These are phyloP conservation scores for Calidris pugnax DNA, from an alignment of 2,113 vertebrate genomes.

Conservation along the genomic window DNA sequence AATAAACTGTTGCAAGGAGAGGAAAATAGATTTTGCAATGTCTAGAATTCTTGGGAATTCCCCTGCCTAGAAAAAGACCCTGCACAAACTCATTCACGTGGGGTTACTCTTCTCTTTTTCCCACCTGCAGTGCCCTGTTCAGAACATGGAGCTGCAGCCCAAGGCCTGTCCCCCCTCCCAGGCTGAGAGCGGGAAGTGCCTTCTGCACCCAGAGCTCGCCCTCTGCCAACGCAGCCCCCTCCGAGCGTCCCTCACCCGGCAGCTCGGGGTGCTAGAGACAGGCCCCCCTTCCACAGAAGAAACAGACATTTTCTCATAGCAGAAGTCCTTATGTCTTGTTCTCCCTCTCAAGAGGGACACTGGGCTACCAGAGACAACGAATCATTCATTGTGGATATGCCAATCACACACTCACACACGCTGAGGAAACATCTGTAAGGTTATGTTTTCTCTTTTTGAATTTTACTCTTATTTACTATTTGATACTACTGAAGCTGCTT, in stretches of 20 bases:
- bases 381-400: neutral
- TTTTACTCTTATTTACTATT: neutral
- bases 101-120: neutral
- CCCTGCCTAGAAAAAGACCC: neutral
- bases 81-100: neutral
- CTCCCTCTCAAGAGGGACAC: neutral
- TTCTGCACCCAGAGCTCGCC: too few relatives aligned
- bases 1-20: neutral
- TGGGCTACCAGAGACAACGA: neutral
- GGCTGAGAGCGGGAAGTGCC: too few relatives aligned
- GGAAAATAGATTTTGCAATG: neutral
- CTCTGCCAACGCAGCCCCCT: neutral
- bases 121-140: neutral
- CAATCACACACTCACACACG: neutral
- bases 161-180: neutral
- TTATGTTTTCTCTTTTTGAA: neutral
- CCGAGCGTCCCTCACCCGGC: fast-evolving
- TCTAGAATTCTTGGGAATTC: neutral
- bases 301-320: fast-evolving
- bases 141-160: neutral
- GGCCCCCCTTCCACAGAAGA: neutral
- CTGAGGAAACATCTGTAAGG: neutral
- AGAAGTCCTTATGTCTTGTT: neutral
- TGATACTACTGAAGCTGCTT: neutral
- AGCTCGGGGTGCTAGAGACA: neutral